Evolutionary conservation across 2,113 vertebrate genomes (phyloP).

Genomic region (Mus musculus): GRCm39 chr16:31174501-31175000

Average conservation of each 20-base stretch:
- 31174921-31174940: background rate
- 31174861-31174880: background rate
- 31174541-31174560: background rate
- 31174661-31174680: background rate
- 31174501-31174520: too few species aligned
- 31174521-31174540: background rate
- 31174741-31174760: background rate
- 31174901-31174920: background rate
- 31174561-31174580: background rate
- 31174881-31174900: background rate
- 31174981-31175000: constrained; percentile 32
- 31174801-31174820: background rate
- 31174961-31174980: background rate
- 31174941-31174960: background rate
- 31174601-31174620: background rate
- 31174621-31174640: background rate
- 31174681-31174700: background rate
- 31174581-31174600: background rate
- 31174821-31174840: background rate
- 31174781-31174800: background rate
- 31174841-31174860: background rate
- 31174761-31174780: background rate
- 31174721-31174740: background rate
- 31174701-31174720: background rate
- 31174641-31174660: background rate